Percentiles rank a stretch among this genome's conserved stretches.
phyloP scores from a whole-genome alignment of 2,797 vertebrate species.

The Cottoperca gobio region DNA sequence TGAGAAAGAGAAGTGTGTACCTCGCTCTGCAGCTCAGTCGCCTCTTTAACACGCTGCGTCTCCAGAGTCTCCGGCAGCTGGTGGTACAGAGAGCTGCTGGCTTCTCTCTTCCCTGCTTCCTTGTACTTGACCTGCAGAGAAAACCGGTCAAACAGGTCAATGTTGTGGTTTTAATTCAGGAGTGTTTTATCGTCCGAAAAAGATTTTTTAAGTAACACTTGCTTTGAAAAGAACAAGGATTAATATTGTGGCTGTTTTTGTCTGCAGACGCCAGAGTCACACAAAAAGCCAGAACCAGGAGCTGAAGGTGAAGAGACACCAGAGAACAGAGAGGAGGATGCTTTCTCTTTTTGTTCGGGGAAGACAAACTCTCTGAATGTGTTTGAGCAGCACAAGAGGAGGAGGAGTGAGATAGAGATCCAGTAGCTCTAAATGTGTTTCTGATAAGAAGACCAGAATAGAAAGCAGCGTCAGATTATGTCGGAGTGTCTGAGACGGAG shows the following conservation, averaged over 20 bases:
- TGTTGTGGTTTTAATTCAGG: no score
- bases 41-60: conserved; percentile 87
- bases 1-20: conserved; percentile 72
- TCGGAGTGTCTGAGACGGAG: background rate
- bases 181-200: no score
- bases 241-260: background rate
- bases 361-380: background rate
- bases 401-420: background rate
- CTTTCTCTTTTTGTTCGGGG: background rate
- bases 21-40: conserved; percentile 90
- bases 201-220: background rate
- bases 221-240: background rate
- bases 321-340: background rate
- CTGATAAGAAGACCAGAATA: conserved; percentile 73
- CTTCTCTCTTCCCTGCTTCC: conserved; percentile 83
- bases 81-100: conserved; percentile 86
- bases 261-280: background rate
- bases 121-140: conserved; percentile 86
- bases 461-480: conserved; percentile 12
- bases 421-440: conserved; percentile 10
- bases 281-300: background rate
- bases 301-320: background rate
- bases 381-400: background rate
- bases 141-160: background rate
- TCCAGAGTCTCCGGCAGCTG: conserved; percentile 90